These are phyloP conservation scores for Marronus borbonicus DNA, from an alignment of 2,888 invertebrate species.

Conservation along the genomic window DNA sequence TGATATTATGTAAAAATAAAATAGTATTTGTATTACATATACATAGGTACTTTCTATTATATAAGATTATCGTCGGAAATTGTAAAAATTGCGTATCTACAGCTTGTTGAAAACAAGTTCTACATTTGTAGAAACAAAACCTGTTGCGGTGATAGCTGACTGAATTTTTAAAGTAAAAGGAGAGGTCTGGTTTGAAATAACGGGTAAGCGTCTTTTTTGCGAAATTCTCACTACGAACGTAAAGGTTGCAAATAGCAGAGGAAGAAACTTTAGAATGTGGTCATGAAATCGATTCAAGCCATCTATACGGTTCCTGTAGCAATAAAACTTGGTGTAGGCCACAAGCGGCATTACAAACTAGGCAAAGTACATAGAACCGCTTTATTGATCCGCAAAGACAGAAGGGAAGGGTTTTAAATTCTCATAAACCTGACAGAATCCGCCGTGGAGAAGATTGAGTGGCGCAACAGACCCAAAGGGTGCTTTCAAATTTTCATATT, in stretches of 20 bases:
- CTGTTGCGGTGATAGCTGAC: no score
- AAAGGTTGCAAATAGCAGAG: conserved; percentile 30
- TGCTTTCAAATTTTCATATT: conserved; percentile 65
- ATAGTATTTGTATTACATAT: no score
- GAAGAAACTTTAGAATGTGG: conserved; percentile 47
- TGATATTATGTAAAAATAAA: no score
- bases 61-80: no score
- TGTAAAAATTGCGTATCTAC: no score
- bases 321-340: conserved; percentile 57
- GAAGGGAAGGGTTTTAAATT: conserved; percentile 66
- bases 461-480: conserved; percentile 63
- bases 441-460: conserved; percentile 65
- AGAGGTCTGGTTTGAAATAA: neutral
- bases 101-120: no score
- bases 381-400: conserved; percentile 62
- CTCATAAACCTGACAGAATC: conserved; percentile 67
- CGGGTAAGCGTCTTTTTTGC: conserved; percentile 11
- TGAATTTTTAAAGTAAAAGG: neutral
- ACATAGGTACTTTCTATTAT: no score
- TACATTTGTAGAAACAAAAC: no score
- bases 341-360: conserved; percentile 53
- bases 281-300: conserved; percentile 51
- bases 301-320: conserved; percentile 54
- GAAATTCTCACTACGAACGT: conserved; percentile 4
- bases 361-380: conserved; percentile 59